A percentile compares a stretch with the other conserved stretches of the same genome.
phyloP scores from a whole-genome alignment of 2,888 invertebrate genomes.

The Azorinus chamasolen region DNA sequence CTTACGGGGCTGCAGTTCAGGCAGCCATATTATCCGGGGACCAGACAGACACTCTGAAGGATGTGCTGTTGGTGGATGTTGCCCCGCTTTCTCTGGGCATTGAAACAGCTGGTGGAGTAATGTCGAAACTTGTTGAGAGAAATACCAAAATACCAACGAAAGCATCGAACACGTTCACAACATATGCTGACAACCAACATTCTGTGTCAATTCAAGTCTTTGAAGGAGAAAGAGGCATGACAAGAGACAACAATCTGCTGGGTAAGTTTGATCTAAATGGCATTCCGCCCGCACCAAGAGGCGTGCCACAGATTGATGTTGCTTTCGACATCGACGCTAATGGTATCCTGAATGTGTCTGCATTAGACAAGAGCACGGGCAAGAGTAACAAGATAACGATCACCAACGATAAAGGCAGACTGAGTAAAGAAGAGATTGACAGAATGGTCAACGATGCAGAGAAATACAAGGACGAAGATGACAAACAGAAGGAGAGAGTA shows the following conservation, averaged over 20 bases:
- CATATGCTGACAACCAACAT: conserved; percentile 95
- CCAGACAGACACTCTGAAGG: conserved; percentile 91
- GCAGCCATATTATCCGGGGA: conserved; percentile 91
- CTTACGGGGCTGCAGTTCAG: conserved; percentile 88
- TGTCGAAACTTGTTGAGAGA: conserved; percentile 77
- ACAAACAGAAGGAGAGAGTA: conserved; percentile 81
- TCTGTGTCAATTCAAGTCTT: conserved; percentile 89
- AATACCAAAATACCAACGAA: conserved; percentile 85
- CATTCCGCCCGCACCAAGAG: conserved; percentile 83
- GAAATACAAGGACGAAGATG: conserved; percentile 83
- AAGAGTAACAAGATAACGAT: conserved; percentile 94
- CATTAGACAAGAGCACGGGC: conserved; percentile 91
- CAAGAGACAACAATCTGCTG: conserved; percentile 93
- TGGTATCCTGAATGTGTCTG: conserved; percentile 89
- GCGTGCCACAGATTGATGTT: conserved; percentile 87
- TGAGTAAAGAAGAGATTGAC: conserved; percentile 95
- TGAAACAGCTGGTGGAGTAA: conserved; percentile 88
- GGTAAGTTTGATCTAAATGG: conserved; percentile 81
- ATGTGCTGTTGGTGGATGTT: conserved; percentile 92
- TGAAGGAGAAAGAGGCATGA: conserved; percentile 98
- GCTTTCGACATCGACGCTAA: conserved; percentile 96
- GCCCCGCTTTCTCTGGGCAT: conserved; percentile 86
- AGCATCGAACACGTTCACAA: conserved; percentile 89
- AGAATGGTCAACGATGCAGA: conserved; percentile 88
- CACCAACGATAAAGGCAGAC: conserved; percentile 94